These are phyloP conservation scores for Oscheius myriophilus DNA, from an alignment of 2,888 invertebrate species.

Conservation along the genomic window DNA sequence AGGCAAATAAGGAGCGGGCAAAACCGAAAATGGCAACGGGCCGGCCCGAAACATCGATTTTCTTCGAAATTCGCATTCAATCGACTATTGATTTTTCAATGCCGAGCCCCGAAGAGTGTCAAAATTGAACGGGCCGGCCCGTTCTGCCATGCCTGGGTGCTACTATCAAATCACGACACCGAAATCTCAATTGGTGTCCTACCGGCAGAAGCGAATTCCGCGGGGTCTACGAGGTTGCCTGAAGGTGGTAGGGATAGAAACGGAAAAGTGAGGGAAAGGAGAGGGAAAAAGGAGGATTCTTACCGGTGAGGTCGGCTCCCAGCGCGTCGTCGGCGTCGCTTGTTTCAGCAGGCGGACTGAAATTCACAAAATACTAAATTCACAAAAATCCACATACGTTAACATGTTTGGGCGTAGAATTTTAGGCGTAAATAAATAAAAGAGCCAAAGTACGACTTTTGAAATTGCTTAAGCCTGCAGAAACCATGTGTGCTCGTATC, in stretches of 20 bases:
- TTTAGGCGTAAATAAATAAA: no score
- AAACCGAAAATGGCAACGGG: slow-evolving; percentile 1
- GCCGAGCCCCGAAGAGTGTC: no score
- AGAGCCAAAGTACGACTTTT: no score
- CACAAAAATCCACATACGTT: not conserved
- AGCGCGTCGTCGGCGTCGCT: slow-evolving; percentile 75
- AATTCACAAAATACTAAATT: not conserved
- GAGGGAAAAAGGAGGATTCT: not conserved
- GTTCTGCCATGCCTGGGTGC: no score
- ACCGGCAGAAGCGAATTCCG: slow-evolving; percentile 99
- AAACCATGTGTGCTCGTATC: slow-evolving; percentile 5
- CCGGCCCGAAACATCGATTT: no score
- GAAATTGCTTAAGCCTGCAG: no score
- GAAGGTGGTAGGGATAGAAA: slow-evolving; percentile 65
- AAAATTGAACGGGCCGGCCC: no score
- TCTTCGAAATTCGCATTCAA: no score
- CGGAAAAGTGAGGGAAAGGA: not conserved
- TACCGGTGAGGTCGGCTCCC: slow-evolving; percentile 90
- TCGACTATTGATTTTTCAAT: no score
- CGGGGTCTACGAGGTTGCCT: slow-evolving; percentile 98
- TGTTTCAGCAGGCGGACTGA: slow-evolving; percentile 20
- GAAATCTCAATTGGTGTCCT: slow-evolving; percentile 68
- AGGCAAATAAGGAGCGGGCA: not conserved
- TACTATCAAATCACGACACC: not conserved
- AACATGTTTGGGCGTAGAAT: not conserved